Conservation (phyloP, 2,797 vertebrate genomes). For the Echeneis naucrates region DNA sequence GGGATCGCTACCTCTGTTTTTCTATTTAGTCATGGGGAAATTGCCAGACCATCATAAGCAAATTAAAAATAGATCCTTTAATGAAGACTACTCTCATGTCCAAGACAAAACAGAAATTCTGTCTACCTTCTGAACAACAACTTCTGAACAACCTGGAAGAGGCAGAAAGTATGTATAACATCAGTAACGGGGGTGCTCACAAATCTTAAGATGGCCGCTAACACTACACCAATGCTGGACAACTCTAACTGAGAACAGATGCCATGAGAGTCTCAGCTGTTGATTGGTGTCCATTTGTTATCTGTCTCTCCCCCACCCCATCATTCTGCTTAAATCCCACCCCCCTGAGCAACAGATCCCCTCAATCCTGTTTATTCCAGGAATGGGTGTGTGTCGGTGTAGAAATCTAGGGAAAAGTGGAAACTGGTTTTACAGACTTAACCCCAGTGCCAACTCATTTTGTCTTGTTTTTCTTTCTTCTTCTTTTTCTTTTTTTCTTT, state of each 20-base stretch:
- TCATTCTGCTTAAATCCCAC: conserved; percentile 74
- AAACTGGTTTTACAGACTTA: conserved; percentile 48
- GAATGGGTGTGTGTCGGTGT: conserved; percentile 18
- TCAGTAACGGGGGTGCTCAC: conserved; percentile 13
- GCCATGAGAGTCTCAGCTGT: conserved; percentile 69
- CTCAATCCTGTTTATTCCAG: conserved; percentile 76
- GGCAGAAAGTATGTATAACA: background rate
- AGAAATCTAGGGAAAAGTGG: conserved; percentile 40
- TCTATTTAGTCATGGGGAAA: background rate
- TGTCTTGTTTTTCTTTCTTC: background rate
- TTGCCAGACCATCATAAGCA: background rate
- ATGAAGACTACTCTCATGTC: too few relatives aligned
- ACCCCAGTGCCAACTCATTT: conserved; percentile 14
- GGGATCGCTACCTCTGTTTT: background rate
- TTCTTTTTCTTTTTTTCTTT: background rate
- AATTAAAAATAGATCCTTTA: background rate
- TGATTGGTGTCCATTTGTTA: conserved; percentile 71
- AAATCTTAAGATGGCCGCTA: conserved; percentile 58
- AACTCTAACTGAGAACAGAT: conserved; percentile 72
- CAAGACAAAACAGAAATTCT: background rate
- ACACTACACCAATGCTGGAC: conserved; percentile 36
- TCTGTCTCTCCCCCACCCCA: conserved; percentile 42
- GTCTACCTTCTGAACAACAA: too few relatives aligned
- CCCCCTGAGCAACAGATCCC: conserved; percentile 72
- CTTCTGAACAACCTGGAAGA: background rate